Conservation (phyloP, 1,140 invertebrate species). For the Musca domestica region DNA sequence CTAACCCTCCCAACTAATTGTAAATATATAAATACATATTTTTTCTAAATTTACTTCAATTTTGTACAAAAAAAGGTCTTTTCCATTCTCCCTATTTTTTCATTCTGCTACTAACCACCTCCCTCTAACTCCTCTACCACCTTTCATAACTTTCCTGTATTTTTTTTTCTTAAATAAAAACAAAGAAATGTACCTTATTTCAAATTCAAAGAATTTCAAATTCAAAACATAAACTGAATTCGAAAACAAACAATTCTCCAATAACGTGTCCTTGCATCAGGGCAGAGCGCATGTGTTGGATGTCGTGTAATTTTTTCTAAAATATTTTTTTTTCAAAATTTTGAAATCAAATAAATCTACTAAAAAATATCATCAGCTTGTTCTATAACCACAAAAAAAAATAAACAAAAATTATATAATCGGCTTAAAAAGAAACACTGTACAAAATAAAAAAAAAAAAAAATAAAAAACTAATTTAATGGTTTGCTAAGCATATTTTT, state of each 20-base stretch:
- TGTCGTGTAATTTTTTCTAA: constrained; percentile 36
- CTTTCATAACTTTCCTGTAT: neutral
- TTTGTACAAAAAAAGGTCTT: too few species aligned
- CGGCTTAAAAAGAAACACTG: constrained; percentile 9
- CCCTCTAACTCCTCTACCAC: neutral
- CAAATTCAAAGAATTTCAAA: too few species aligned
- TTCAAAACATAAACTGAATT: too few species aligned
- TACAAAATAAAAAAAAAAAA: constrained; percentile 17
- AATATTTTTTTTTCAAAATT: constrained; percentile 7
- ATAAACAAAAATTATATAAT: constrained; percentile 14
- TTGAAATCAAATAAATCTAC: neutral
- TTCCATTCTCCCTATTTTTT: too few species aligned
- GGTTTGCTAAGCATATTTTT: neutral
- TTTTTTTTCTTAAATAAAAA: neutral
- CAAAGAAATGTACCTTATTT: constrained; percentile 3
- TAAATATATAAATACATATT: too few species aligned
- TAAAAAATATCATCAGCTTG: constrained; percentile 18
- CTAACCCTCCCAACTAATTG: too few species aligned
- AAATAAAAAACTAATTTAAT: constrained; percentile 18
- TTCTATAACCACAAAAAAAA: constrained; percentile 8
- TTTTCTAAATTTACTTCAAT: too few species aligned
- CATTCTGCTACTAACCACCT: too few species aligned
- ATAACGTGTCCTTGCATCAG: constrained; percentile 50
- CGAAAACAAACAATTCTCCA: constrained; percentile 23
- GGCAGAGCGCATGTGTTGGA: constrained; percentile 56